Conservation (phyloP, 2,888 invertebrate species). For the Seira sanloemensis region DNA sequence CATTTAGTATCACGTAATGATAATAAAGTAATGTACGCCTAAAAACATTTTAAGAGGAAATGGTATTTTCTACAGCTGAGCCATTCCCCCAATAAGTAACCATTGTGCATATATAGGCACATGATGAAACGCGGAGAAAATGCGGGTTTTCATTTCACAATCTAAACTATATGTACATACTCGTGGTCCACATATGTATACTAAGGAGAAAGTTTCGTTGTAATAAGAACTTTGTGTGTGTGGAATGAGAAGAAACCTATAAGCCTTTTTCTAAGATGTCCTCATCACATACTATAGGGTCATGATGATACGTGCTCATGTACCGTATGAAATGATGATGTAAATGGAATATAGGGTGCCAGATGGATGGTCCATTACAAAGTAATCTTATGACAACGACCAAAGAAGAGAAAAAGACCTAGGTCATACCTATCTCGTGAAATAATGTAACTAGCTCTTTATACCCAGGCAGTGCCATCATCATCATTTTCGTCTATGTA, state of each 20-base stretch:
- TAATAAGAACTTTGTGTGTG: too few relatives aligned
- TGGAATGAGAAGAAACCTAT: too few relatives aligned
- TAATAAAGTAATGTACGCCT: neutral
- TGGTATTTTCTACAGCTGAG: neutral
- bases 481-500: neutral
- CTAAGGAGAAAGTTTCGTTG: neutral
- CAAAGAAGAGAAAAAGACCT: slow-evolving; percentile 18
- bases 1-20: neutral
- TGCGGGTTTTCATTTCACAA: neutral
- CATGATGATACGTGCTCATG: slow-evolving; percentile 6
- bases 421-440: neutral
- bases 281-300: neutral
- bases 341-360: slow-evolving; percentile 22
- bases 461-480: neutral
- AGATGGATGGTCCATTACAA: slow-evolving; percentile 64
- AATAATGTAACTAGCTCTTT: neutral
- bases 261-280: too few relatives aligned
- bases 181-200: neutral
- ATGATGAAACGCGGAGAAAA: neutral
- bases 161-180: neutral
- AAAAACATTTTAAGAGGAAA: neutral
- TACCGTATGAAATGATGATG: slow-evolving; percentile 27
- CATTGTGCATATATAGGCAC: too few relatives aligned
- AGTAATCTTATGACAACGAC: slow-evolving; percentile 50
- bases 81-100: neutral